phyloP scores from a whole-genome alignment of 1,140 invertebrate genomes.

The Apis dorsata region DNA sequence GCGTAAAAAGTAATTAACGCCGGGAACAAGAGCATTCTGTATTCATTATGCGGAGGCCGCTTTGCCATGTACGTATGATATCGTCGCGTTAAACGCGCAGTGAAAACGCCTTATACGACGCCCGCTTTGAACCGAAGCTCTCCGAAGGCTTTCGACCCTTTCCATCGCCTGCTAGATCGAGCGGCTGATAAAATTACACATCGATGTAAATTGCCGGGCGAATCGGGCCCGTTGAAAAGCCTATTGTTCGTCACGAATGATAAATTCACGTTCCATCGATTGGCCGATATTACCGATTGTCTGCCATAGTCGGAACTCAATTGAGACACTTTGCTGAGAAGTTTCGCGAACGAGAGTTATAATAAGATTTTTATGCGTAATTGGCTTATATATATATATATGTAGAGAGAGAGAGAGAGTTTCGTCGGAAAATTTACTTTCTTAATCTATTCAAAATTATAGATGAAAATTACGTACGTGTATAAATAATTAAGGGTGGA shows the following conservation, averaged over 20 bases:
- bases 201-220: conserved; percentile 7
- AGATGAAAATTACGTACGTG: neutral
- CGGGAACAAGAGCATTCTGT: conserved; percentile 9
- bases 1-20: conserved; percentile 44
- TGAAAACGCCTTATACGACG: neutral
- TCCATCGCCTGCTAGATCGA: neutral
- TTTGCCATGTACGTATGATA: conserved; percentile 2
- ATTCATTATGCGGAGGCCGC: conserved; percentile 12
- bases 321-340: too few species aligned
- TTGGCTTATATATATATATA: too few species aligned
- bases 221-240: neutral
- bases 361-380: too few species aligned
- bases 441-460: too few species aligned
- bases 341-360: neutral
- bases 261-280: neutral
- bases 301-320: neutral
- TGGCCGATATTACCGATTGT: neutral
- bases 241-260: conserved; percentile 1
- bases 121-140: neutral
- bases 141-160: neutral
- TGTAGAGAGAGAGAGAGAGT: too few species aligned
- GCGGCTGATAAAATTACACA: neutral
- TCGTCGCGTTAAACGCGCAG: neutral
- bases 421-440: too few species aligned
- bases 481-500: neutral